These are phyloP conservation scores for Noctilio leporinus DNA, from an alignment of 2,113 vertebrate genomes.

Conservation along the genomic window DNA sequence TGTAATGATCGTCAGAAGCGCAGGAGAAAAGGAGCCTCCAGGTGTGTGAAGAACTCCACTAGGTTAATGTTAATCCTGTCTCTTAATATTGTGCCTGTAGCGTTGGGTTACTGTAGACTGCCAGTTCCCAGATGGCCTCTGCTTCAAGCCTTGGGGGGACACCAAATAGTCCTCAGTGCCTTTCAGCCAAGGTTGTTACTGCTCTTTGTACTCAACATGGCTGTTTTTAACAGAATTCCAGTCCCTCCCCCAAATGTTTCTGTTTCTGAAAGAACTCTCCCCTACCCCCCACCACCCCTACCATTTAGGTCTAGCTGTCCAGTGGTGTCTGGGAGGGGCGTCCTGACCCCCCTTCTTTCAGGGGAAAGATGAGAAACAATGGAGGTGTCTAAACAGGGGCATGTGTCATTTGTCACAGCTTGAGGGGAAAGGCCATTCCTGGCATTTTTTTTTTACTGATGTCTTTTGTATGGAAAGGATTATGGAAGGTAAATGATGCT, in stretches of 20 bases:
- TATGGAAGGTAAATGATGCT: neutral
- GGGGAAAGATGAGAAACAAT: neutral
- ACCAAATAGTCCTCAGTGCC: neutral
- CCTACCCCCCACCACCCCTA: rapidly evolving
- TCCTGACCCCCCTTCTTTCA: neutral
- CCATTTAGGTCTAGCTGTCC: neutral
- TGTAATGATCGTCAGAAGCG: neutral
- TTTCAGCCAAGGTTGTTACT: neutral
- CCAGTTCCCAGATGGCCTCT: neutral
- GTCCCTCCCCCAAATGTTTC: neutral
- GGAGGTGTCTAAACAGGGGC: neutral
- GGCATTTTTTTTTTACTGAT: neutral
- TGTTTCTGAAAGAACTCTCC: neutral
- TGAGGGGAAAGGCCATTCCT: neutral
- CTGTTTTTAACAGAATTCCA: neutral
- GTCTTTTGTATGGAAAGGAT: neutral
- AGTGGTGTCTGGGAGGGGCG: neutral
- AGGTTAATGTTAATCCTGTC: neutral
- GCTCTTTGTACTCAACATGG: neutral
- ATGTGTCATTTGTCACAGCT: constrained; percentile 25
- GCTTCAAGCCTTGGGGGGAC: neutral
- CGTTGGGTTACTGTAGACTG: neutral
- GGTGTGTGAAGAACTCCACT: neutral
- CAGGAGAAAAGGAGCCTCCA: neutral
- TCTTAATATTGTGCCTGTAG: neutral